phyloP scores from a whole-genome alignment of 2,113 vertebrate genomes.

The Xerus inauris region DNA sequence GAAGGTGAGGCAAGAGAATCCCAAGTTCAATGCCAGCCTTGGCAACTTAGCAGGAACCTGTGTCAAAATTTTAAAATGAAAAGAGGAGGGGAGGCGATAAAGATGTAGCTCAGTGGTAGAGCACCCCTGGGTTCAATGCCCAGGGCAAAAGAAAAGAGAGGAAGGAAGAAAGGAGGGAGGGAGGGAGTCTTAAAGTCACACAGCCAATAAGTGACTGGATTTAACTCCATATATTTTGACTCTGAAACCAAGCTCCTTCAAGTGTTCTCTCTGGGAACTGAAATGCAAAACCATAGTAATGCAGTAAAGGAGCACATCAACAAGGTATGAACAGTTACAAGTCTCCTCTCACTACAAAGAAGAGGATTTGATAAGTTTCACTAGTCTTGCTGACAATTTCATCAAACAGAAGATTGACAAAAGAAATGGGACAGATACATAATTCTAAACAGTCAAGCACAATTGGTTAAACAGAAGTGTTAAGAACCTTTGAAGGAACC shows the following conservation, averaged over 20 bases:
- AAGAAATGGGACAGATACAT: conserved; percentile 37
- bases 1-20: neutral
- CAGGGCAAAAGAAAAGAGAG: neutral
- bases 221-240: conserved; percentile 31
- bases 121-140: neutral
- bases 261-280: neutral
- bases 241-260: conserved; percentile 22
- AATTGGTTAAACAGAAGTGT: neutral
- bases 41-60: neutral
- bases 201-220: neutral
- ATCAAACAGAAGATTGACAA: neutral
- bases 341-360: conserved; percentile 14
- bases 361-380: conserved; percentile 14
- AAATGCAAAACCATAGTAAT: neutral
- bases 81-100: neutral
- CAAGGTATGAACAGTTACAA: neutral
- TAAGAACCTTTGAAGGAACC: conserved; percentile 28
- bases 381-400: neutral
- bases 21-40: neutral
- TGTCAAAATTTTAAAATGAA: neutral
- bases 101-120: neutral
- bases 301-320: neutral
- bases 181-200: neutral
- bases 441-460: neutral
- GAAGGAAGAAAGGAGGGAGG: neutral